A percentile compares a stretch with the other conserved stretches of the same genome.
Evolutionary conservation across 2,888 invertebrate genomes (phyloP).

Genomic region (Pharmacophagus antenor): DNA sequence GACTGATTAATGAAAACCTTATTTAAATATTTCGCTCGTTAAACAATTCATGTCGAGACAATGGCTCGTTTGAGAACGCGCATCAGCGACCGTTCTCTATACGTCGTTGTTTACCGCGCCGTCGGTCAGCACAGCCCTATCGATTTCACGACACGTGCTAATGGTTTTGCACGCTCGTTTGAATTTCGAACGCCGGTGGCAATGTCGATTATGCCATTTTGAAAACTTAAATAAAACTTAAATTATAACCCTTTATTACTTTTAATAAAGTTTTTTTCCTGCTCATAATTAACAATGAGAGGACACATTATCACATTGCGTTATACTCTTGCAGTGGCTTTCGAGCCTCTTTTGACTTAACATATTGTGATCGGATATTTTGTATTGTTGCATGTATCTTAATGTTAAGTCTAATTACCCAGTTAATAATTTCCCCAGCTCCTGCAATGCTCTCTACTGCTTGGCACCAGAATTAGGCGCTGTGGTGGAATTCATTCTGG

Average conservation of each 20-base stretch:
- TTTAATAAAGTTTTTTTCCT: too few relatives aligned
- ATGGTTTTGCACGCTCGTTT: conserved; percentile 19
- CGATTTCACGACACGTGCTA: conserved; percentile 56
- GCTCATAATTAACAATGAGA: too few relatives aligned
- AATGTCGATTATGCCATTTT: conserved; percentile 4
- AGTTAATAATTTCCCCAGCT: too few relatives aligned
- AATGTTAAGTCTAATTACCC: too few relatives aligned
- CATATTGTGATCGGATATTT: too few relatives aligned
- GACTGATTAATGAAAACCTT: background rate
- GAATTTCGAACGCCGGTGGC: conserved; percentile 18
- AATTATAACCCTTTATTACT: background rate
- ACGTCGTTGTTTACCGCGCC: conserved; percentile 44
- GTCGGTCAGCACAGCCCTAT: conserved; percentile 50
- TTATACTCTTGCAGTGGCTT: too few relatives aligned
- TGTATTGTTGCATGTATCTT: too few relatives aligned
- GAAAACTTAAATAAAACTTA: background rate
- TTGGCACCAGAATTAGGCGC: too few relatives aligned
- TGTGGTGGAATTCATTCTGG: too few relatives aligned
- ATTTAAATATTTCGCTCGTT: background rate
- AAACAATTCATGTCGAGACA: conserved; percentile 25
- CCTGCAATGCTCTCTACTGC: too few relatives aligned
- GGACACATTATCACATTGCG: too few relatives aligned
- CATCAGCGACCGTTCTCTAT: conserved; percentile 43
- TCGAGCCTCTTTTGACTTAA: too few relatives aligned
- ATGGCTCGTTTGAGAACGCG: conserved; percentile 33